Percentiles rank a stretch among this genome's conserved stretches.
Evolutionary conservation across 2,888 invertebrate species (phyloP).

Genomic region (Pandemis heparana): DNA sequence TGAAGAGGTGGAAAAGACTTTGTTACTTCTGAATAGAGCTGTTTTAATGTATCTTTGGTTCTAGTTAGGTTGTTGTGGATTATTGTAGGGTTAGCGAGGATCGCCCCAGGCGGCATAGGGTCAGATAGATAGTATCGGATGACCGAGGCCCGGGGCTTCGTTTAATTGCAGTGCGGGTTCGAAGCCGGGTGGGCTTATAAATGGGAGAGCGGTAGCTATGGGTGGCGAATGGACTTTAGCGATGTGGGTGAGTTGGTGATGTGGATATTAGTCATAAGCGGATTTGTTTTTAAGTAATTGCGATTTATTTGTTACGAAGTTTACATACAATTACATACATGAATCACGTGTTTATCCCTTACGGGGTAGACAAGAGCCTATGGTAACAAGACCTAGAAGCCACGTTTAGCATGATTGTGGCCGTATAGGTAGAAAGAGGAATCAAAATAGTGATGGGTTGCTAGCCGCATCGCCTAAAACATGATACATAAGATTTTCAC

Average conservation of each 20-base stretch:
- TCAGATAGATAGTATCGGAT: constrained; percentile 72
- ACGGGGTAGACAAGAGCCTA: too few species aligned
- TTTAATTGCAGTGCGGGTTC: constrained; percentile 71
- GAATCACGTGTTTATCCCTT: too few species aligned
- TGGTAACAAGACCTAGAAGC: too few species aligned
- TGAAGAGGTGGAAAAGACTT: neutral
- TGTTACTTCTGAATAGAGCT: constrained; percentile 3
- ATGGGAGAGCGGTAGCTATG: constrained; percentile 72
- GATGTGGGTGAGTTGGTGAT: constrained; percentile 45
- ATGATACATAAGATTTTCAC: too few species aligned
- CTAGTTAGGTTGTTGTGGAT: constrained; percentile 10
- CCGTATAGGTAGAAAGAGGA: too few species aligned
- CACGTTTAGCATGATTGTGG: too few species aligned
- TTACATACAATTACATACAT: too few species aligned
- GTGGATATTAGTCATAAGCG: constrained; percentile 20
- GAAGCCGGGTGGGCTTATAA: constrained; percentile 69
- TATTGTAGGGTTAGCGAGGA: constrained; percentile 21
- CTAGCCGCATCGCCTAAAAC: too few species aligned
- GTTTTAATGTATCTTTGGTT: neutral
- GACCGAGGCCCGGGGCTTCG: constrained; percentile 74
- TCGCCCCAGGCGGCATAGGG: constrained; percentile 67
- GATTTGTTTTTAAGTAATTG: neutral
- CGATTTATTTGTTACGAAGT: neutral
- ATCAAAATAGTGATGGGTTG: too few species aligned
- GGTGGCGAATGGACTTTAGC: constrained; percentile 53